Evolutionary conservation across 2,797 vertebrate species (phyloP).

Genomic region (Mionectes olivaceus): DNA sequence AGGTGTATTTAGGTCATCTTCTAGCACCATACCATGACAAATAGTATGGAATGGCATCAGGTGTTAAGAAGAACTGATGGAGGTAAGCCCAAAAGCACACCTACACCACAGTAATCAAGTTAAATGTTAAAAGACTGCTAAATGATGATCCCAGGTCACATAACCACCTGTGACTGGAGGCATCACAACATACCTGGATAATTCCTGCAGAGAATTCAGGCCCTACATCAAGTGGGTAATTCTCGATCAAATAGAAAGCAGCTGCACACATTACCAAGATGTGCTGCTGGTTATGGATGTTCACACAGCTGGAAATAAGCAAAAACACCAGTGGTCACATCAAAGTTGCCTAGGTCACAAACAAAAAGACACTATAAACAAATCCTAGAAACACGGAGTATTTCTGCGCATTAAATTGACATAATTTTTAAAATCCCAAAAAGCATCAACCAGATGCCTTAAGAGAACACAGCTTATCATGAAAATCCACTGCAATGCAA

Average conservation of each 20-base stretch:
- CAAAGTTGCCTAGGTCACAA: neutral
- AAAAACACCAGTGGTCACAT: neutral
- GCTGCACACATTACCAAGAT: constrained; percentile 96
- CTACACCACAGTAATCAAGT: neutral
- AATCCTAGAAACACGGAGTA: neutral
- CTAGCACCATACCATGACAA: neutral
- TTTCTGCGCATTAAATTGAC: neutral
- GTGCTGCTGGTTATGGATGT: constrained; percentile 95
- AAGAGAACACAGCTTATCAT: neutral
- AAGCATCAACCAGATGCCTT: neutral
- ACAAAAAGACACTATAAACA: neutral
- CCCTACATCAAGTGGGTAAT: constrained; percentile 96
- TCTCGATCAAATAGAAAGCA: constrained; percentile 98
- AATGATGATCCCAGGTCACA: neutral
- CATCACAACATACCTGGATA: constrained; percentile 87
- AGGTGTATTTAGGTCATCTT: neutral
- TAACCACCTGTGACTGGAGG: neutral
- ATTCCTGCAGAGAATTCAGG: constrained; percentile 93
- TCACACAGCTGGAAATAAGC: constrained; percentile 86
- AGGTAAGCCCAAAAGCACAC: neutral
- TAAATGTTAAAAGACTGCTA: neutral
- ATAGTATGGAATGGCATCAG: neutral
- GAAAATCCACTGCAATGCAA: neutral
- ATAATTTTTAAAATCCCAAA: neutral
- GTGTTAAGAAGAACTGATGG: neutral